phyloP scores from a whole-genome alignment of 2,888 invertebrate species.

The Tipula vernalis region DNA sequence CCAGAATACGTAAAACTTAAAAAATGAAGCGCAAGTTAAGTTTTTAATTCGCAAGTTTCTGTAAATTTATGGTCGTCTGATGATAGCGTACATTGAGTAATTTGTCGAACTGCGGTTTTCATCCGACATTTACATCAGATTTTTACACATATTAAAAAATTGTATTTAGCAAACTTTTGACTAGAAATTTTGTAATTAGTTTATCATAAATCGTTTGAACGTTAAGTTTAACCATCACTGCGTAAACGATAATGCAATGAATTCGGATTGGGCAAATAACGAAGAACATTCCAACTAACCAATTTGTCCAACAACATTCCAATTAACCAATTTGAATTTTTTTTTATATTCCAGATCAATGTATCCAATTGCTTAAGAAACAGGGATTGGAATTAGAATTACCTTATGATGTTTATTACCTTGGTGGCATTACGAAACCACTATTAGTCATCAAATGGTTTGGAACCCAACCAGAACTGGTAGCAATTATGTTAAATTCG shows the following conservation, averaged over 20 bases:
- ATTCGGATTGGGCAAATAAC: constrained; percentile 26
- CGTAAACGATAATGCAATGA: background rate
- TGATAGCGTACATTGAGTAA: too few relatives aligned
- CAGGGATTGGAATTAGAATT: constrained; percentile 57
- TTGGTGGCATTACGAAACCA: constrained; percentile 49
- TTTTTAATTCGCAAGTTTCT: too few relatives aligned
- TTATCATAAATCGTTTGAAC: background rate
- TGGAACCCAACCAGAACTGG: constrained; percentile 57
- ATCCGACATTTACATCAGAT: too few relatives aligned
- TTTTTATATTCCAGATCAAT: constrained; percentile 48
- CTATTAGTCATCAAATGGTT: constrained; percentile 67
- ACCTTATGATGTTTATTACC: constrained; percentile 45
- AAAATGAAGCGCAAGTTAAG: too few relatives aligned
- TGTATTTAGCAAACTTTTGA: background rate
- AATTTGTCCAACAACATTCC: constrained; percentile 36
- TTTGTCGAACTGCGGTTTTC: too few relatives aligned
- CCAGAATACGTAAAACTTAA: too few relatives aligned
- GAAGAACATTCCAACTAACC: constrained; percentile 50
- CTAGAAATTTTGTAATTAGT: background rate
- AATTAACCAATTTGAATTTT: background rate
- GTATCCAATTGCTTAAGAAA: constrained; percentile 56
- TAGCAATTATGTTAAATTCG: constrained; percentile 74
- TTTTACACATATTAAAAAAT: too few relatives aligned
- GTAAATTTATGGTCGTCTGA: too few relatives aligned
- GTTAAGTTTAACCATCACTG: background rate